Evolutionary conservation across 2,888 invertebrate species (phyloP), one percentile per base, ranked within the genome.

Genomic region (Zele albiditarsus): DNA sequence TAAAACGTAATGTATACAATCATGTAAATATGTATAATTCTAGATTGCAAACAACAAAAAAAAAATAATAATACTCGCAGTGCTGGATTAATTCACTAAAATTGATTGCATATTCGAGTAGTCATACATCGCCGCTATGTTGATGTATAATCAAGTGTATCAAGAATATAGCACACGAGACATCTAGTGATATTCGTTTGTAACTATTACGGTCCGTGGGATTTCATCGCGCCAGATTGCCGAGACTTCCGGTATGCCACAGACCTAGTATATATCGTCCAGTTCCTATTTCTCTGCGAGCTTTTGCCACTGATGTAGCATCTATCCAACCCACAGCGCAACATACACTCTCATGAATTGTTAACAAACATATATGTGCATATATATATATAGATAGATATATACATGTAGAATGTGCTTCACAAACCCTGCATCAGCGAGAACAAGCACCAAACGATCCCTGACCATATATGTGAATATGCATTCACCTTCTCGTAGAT

Each of bases 161-260:
- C n/a, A 69, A 27, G 57, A 25, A 20, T 23, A 38, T 16, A 28
- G 53, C 33, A n/a, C 46, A 46, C 3, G 57, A 20, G 20, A 69
- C 23, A 58, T 31, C 28, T 14, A 28, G 31, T 57, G 28, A 33
- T 20, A 46, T 46, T n/a, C 46, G 16, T 31, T 53, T 20, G 57
- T 57, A 23, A n/a, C 57, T 49, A n/a, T 38, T 31, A 69, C 69
- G 28, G 20, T 46, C 42, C 49, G 27, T 46, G 27, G n/a, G 67
- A 69, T 69, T 72, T 57, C 65, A 42, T 49, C 53, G 20, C 49
- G 23, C 68, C 68, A 53, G 28, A 68, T 68, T 74, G 75, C 75
- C 62, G 76, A 80, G 76, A 80, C 76, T 80, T 82, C 75, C 79
- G 80, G 78, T 78, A 80, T 78, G 71, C 74, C 53, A 27, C 53